A percentile compares a stretch with the other conserved stretches of the same genome.
These are phyloP conservation scores for Parnassius glacialis DNA, from an alignment of 2,888 invertebrate genomes.

Conservation along the genomic window DNA sequence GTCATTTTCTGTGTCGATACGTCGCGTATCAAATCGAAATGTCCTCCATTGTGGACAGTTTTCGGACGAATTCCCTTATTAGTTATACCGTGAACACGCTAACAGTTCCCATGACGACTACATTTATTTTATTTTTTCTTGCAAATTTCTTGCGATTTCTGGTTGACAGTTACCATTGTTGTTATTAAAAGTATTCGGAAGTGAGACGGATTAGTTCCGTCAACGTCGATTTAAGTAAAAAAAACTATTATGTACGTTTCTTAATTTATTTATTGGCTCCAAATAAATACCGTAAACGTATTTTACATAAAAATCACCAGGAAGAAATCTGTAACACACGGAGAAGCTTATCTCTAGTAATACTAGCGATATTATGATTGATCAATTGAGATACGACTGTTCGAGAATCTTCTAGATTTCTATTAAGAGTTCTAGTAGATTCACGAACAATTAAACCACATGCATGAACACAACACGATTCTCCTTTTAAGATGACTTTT, in stretches of 20 bases:
- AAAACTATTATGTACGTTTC: neutral
- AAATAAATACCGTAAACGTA: neutral
- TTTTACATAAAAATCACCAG: too few species aligned
- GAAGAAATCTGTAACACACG: too few species aligned
- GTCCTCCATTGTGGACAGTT: conserved; percentile 45
- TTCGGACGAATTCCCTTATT: conserved; percentile 61
- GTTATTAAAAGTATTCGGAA: conserved; percentile 53
- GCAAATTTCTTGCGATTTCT: conserved; percentile 61
- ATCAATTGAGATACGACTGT: too few species aligned
- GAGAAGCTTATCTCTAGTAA: too few species aligned
- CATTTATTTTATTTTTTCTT: conserved; percentile 49
- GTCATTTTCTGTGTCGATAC: conserved; percentile 74
- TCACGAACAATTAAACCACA: too few species aligned
- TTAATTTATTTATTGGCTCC: conserved; percentile 4
- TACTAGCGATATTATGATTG: too few species aligned
- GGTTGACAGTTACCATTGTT: conserved; percentile 57
- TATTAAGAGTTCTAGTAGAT: too few species aligned
- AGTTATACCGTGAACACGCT: conserved; percentile 64
- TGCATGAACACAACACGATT: too few species aligned
- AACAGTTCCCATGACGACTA: conserved; percentile 77
- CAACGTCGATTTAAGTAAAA: conserved; percentile 39
- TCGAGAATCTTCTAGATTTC: too few species aligned
- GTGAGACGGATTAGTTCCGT: conserved; percentile 69
- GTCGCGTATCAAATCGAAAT: conserved; percentile 61
- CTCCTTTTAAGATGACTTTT: too few species aligned